These are phyloP conservation scores for Mastomys natalensis DNA, from an alignment of 2,113 vertebrate genomes.

Conservation along the genomic window DNA sequence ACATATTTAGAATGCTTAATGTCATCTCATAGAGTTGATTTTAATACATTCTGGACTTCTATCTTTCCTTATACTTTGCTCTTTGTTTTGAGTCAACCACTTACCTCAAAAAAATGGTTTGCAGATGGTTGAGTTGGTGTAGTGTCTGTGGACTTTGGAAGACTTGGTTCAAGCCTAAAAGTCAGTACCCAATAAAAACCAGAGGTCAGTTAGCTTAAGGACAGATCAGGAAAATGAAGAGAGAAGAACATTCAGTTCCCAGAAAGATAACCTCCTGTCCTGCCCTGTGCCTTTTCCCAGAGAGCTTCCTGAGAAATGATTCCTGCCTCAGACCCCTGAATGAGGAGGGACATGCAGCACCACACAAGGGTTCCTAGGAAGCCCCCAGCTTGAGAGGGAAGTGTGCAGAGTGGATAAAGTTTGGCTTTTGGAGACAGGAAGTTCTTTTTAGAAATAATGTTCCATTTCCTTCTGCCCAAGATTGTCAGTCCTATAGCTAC, in stretches of 20 bases:
- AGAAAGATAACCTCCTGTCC: not conserved
- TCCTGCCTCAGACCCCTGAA: not conserved
- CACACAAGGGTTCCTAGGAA: not conserved
- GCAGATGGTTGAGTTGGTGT: not conserved
- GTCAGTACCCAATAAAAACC: not conserved
- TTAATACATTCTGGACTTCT: not conserved
- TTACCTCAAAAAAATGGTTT: not conserved
- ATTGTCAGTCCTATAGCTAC: not conserved
- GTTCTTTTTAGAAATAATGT: slow-evolving; percentile 67
- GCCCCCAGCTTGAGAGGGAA: not conserved
- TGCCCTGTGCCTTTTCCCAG: not conserved
- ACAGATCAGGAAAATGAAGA: not conserved
- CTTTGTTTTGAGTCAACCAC: not conserved
- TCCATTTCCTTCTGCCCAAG: slow-evolving; percentile 65
- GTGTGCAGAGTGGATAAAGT: slow-evolving; percentile 14
- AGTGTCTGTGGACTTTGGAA: not conserved
- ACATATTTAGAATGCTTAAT: not conserved
- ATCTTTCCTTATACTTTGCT: not conserved
- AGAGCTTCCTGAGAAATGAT: not conserved
- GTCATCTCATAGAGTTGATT: not conserved
- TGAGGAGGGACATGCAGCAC: not conserved
- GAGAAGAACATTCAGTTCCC: not conserved
- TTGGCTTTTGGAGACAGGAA: slow-evolving; percentile 45
- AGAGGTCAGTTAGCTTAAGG: not conserved
- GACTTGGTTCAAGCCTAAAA: not conserved